Percentiles rank a stretch among this genome's conserved stretches.
Conservation (phyloP, 2,797 vertebrate species). For the Hemitrygon akajei region DNA sequence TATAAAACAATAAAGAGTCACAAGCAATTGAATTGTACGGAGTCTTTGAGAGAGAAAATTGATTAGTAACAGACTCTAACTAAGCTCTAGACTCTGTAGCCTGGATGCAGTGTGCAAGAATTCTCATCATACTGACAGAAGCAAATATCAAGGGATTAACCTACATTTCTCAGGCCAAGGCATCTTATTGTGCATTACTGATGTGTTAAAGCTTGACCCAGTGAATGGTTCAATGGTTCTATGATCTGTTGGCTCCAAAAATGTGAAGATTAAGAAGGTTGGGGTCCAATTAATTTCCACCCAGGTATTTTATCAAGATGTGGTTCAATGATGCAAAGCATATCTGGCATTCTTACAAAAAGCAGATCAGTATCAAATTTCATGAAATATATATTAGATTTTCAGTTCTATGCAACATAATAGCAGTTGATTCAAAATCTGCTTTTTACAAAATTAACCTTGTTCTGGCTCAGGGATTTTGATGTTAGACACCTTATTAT, state of each 20-base stretch:
- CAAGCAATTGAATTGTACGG: neutral
- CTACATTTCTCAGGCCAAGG: neutral
- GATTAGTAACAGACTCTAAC: neutral
- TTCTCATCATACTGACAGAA: conserved; percentile 15
- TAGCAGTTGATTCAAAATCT: neutral
- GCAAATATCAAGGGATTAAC: conserved; percentile 24
- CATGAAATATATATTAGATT: conserved; percentile 33
- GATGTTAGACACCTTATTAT: conserved; percentile 2
- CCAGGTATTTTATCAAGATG: conserved; percentile 33
- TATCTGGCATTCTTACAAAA: neutral
- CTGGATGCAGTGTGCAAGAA: neutral
- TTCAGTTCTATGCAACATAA: neutral
- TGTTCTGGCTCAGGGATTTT: conserved; percentile 29
- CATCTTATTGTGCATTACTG: conserved; percentile 15
- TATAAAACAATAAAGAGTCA: neutral
- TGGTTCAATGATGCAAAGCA: conserved; percentile 27
- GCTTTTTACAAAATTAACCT: conserved; percentile 12
- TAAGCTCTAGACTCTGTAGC: neutral
- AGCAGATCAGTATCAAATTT: conserved; percentile 7
- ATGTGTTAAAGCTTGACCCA: conserved; percentile 34
- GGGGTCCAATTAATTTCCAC: conserved; percentile 31
- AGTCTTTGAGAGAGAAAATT: neutral
- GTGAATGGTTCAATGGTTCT: conserved; percentile 7
- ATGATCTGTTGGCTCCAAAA: conserved; percentile 3
- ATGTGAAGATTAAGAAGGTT: neutral